phyloP scores from a whole-genome alignment of 2,113 vertebrate species.

The Menura novaehollandiae region DNA sequence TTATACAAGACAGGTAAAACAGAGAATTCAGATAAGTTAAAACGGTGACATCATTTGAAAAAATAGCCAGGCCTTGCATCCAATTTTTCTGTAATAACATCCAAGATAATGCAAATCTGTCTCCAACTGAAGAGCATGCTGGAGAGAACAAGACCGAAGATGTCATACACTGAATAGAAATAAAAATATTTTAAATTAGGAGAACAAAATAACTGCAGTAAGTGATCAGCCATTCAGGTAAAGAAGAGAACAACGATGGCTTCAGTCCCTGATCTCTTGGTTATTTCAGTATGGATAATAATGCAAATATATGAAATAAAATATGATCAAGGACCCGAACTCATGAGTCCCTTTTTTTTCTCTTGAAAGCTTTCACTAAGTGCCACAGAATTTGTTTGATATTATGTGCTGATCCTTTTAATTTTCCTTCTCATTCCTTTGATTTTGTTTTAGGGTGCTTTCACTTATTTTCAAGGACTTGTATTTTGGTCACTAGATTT shows the following conservation, averaged over 20 bases:
- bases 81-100: neutral
- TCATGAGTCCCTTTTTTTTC: neutral
- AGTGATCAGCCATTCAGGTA: neutral
- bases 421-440: neutral
- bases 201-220: neutral
- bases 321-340: neutral
- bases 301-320: neutral
- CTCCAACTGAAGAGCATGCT: neutral
- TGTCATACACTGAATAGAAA: neutral
- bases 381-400: neutral
- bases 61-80: neutral
- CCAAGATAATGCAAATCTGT: neutral
- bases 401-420: neutral
- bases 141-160: neutral
- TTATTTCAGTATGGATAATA: neutral
- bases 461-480: neutral
- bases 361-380: neutral
- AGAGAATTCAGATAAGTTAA: neutral
- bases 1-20: neutral
- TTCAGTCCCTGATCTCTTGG: neutral
- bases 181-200: neutral
- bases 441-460: neutral
- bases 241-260: neutral
- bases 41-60: neutral
- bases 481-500: neutral